A percentile compares a stretch with the other conserved stretches of the same genome.
These are phyloP conservation scores for Penaeus chinensis DNA, from an alignment of 1,140 invertebrate species.

Conservation along the genomic window DNA sequence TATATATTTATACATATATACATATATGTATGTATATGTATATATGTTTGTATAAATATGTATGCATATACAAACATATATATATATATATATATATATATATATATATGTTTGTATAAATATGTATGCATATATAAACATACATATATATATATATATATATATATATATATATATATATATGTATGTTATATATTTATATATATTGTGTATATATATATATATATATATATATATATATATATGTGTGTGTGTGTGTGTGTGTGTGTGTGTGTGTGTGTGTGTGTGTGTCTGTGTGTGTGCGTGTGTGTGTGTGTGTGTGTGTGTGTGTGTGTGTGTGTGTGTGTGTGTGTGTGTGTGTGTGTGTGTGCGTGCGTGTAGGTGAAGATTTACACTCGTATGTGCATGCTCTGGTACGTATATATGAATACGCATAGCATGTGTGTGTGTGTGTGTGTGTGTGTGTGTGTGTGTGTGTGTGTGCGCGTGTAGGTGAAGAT, in stretches of 20 bases:
- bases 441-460: background rate
- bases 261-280: conserved; percentile 18
- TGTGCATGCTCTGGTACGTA: background rate
- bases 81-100: no score
- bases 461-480: background rate
- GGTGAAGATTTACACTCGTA: background rate
- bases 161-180: no score
- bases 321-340: conserved; percentile 21
- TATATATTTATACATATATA: no score
- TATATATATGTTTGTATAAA: no score
- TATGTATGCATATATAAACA: no score
- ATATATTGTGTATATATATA: no score
- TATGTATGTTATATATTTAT: no score
- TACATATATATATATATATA: no score
- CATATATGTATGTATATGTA: no score
- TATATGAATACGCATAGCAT: conserved; percentile 6
- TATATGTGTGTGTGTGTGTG: background rate
- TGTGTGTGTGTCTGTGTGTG: conserved; percentile 11
- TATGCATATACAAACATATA: no score
- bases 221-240: background rate
- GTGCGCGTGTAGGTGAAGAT: background rate
- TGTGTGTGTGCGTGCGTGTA: background rate
- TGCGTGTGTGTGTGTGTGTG: conserved; percentile 21
- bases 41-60: no score
- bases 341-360: background rate